phyloP scores from a whole-genome alignment of 2,797 vertebrate species.

The Podargus strigoides region DNA sequence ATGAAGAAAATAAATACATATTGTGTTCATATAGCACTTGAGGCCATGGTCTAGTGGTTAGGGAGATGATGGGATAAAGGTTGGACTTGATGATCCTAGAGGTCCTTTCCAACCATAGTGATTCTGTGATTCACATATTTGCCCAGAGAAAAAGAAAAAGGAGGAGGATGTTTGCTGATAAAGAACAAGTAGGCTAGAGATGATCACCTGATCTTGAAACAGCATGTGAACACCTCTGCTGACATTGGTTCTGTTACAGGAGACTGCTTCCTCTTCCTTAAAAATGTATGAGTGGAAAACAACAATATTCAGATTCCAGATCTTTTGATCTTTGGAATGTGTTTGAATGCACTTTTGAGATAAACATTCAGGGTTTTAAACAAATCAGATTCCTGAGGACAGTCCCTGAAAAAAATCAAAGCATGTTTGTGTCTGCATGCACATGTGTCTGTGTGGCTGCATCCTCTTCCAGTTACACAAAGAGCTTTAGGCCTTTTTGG shows the following conservation, averaged over 20 bases:
- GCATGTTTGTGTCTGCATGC: background rate
- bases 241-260: background rate
- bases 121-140: no score
- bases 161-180: no score
- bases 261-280: background rate
- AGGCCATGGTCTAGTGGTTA: no score
- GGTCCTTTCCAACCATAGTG: no score
- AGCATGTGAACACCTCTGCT: background rate
- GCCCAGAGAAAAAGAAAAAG: no score
- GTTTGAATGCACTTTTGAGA: background rate
- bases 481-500: background rate
- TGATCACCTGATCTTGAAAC: background rate
- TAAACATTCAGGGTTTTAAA: slow-evolving; percentile 9
- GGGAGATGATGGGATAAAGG: no score
- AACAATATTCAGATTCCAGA: background rate
- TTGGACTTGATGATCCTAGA: no score
- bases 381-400: background rate
- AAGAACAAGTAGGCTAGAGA: background rate
- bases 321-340: background rate
- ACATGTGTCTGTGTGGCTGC: background rate
- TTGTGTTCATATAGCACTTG: no score
- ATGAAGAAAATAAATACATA: background rate
- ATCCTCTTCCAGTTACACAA: no score
- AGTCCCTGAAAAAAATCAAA: background rate
- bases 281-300: background rate